Percentiles rank a stretch among this genome's conserved stretches.
Evolutionary conservation across 1,140 invertebrate species (phyloP).

Genomic region (Leptopilina boulardi): DNA sequence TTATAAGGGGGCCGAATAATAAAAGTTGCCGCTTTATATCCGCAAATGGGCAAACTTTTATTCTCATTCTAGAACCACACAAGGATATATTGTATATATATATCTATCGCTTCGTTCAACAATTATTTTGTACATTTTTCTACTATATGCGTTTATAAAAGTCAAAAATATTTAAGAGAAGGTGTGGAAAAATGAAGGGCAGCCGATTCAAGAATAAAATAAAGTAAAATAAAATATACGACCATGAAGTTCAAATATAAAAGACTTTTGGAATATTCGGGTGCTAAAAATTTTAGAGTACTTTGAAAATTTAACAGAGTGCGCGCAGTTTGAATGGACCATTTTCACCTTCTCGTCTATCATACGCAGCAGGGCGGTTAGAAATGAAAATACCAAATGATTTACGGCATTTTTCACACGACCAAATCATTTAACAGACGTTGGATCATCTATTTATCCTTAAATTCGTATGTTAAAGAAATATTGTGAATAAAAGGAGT

Average conservation of each 20-base stretch:
- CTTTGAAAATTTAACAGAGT: conserved; percentile 9
- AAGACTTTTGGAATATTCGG: not conserved
- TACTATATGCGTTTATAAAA: not conserved
- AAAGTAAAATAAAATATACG: conserved; percentile 11
- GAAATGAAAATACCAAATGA: conserved; percentile 14
- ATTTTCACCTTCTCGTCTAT: not conserved
- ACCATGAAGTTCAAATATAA: not conserved
- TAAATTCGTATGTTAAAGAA: conserved; percentile 7
- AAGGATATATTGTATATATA: not conserved
- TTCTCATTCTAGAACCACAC: not conserved
- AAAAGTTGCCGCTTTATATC: not conserved
- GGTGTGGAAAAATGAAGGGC: not conserved
- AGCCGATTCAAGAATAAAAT: conserved; percentile 13
- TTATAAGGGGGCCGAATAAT: not conserved
- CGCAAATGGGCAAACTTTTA: conserved; percentile 5
- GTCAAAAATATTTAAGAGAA: conserved; percentile 13
- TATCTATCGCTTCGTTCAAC: not conserved
- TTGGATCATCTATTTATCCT: conserved; percentile 1
- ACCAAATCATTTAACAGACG: not conserved
- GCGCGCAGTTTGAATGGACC: not conserved
- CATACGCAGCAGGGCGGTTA: conserved; percentile 8
- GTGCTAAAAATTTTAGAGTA: conserved; percentile 5
- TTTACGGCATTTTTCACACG: conserved; percentile 5
- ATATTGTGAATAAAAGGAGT: not conserved
- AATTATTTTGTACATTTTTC: not conserved